These are phyloP conservation scores for Gnatocerus cornutus DNA, from an alignment of 2,888 invertebrate species.

Conservation along the genomic window DNA sequence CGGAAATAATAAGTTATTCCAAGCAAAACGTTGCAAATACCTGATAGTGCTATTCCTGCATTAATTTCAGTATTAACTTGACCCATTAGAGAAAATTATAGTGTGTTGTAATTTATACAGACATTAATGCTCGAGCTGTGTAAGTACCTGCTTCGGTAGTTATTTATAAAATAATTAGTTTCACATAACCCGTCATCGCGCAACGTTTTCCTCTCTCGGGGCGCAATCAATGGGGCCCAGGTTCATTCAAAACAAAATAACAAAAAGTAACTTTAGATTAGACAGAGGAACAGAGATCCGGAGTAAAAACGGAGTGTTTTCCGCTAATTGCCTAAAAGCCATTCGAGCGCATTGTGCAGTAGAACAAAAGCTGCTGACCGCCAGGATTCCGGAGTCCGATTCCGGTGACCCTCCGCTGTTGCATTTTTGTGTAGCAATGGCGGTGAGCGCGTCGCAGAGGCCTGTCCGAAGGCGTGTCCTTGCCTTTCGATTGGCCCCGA, in stretches of 20 bases:
- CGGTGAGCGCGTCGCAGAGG: slow-evolving; percentile 54
- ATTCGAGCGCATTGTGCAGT: neutral
- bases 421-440: slow-evolving; percentile 65
- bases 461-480: slow-evolving; percentile 61
- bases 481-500: slow-evolving; percentile 59
- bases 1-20: slow-evolving; percentile 41
- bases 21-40: slow-evolving; percentile 35
- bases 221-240: neutral
- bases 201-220: neutral
- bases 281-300: too few relatives aligned
- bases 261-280: too few relatives aligned
- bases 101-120: slow-evolving; percentile 43
- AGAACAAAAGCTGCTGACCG: neutral
- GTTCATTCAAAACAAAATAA: neutral
- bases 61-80: slow-evolving; percentile 47
- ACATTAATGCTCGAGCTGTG: slow-evolving; percentile 42
- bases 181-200: slow-evolving; percentile 24
- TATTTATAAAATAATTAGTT: slow-evolving; percentile 44
- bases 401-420: slow-evolving; percentile 3
- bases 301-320: too few relatives aligned
- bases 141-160: slow-evolving; percentile 36
- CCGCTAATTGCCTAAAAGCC: too few relatives aligned
- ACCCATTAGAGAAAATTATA: slow-evolving; percentile 49
- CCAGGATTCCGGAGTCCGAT: neutral
- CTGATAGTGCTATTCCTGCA: slow-evolving; percentile 48